Evolutionary conservation across 2,888 invertebrate genomes (phyloP).

Genomic region (Lasioglossum lativentre): DNA sequence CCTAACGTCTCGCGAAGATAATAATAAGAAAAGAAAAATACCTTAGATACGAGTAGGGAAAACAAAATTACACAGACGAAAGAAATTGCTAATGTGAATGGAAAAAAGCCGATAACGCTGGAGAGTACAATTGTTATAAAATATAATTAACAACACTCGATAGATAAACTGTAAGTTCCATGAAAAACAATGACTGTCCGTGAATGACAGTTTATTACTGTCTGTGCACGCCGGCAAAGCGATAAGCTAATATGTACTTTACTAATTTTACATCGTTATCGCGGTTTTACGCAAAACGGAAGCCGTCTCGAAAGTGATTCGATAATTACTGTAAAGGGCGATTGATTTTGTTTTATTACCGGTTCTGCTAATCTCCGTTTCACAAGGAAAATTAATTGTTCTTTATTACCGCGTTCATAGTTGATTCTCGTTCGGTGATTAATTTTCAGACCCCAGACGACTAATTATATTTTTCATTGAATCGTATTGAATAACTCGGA

Average conservation of each 20-base stretch:
- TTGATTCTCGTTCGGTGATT: neutral
- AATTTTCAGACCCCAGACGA: neutral
- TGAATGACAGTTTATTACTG: conserved; percentile 35
- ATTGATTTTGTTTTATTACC: conserved; percentile 31
- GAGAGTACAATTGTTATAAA: conserved; percentile 41
- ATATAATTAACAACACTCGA: conserved; percentile 47
- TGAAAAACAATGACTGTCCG: conserved; percentile 37
- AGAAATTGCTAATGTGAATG: neutral
- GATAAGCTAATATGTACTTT: conserved; percentile 57
- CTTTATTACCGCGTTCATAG: neutral
- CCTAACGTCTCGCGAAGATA: neutral
- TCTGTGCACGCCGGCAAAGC: conserved; percentile 14
- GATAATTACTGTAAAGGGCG: conserved; percentile 50
- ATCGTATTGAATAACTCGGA: neutral
- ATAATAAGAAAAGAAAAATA: neutral
- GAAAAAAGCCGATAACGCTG: neutral
- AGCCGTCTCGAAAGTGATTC: conserved; percentile 44
- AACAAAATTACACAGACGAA: neutral
- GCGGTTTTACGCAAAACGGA: conserved; percentile 18
- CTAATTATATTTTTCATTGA: neutral
- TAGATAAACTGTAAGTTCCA: conserved; percentile 46
- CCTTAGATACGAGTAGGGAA: neutral
- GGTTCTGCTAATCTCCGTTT: neutral
- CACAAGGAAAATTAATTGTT: neutral
- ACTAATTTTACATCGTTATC: conserved; percentile 60